Evolutionary conservation across 92 coral and sea anemone genomes (phyloP).

Genomic region (Epizoanthus stellaris): DNA sequence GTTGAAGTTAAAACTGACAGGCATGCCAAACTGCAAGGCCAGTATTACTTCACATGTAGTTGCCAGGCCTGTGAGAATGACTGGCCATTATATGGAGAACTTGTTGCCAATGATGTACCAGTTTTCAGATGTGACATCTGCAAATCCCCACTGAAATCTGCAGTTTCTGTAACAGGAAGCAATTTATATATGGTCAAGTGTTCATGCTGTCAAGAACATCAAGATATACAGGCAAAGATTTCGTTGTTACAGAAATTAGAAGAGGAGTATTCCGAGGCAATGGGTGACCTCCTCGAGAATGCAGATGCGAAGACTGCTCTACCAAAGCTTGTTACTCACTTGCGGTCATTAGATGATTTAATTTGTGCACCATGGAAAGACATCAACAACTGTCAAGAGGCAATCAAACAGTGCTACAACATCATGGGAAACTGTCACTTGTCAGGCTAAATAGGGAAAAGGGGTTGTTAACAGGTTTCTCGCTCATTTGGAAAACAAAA

Average conservation of each 20-base stretch:
- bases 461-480: too few relatives aligned
- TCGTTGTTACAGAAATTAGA: conserved; percentile 64
- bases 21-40: conserved; percentile 61
- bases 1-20: conserved; percentile 76
- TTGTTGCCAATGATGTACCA: conserved; percentile 49
- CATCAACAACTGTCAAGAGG: conserved; percentile 89
- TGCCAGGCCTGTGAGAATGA: conserved; percentile 80
- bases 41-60: conserved; percentile 85
- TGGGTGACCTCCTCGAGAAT: conserved; percentile 72
- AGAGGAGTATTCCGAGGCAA: conserved; percentile 64
- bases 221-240: conserved; percentile 60
- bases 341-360: conserved; percentile 76
- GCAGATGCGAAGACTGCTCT: conserved; percentile 77
- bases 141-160: conserved; percentile 41
- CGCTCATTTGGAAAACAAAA: too few relatives aligned
- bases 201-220: conserved; percentile 42
- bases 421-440: conserved; percentile 85
- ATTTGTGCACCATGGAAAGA: conserved; percentile 91
- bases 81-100: conserved; percentile 83
- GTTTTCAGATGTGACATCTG: conserved; percentile 69
- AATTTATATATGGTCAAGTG: conserved; percentile 32
- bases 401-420: conserved; percentile 90
- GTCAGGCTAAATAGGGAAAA: background rate
- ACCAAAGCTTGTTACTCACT: conserved; percentile 72
- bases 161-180: background rate